Evolutionary conservation across 2,888 invertebrate species (phyloP), one percentile per base, ranked within the genome.

Genomic region (Drosophila flavopinicola): DNA sequence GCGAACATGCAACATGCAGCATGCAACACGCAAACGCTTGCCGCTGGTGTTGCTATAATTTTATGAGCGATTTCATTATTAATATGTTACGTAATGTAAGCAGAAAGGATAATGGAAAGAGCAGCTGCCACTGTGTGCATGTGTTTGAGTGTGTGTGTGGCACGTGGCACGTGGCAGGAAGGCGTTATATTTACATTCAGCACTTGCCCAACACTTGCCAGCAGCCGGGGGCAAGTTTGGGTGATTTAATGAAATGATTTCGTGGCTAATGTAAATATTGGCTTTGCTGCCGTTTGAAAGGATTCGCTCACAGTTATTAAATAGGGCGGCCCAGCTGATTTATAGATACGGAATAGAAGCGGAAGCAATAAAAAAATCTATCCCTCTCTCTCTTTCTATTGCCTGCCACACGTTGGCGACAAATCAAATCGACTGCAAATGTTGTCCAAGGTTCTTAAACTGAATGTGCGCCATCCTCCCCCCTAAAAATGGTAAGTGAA

Each of bases 111-210:
- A 56, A 66, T 25, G 42, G 51, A 15, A 17, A 17, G 20, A 6
- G 37, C 59, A 61, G 48, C 30, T 23, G 41, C 17, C 20, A 56
- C 20, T 20, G 20, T 20, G 2, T 3, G 4, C 20, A 4, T 20
- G n/a, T n/a, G n/a, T n/a, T n/a, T n/a, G n/a, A n/a, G n/a, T n/a
- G n/a, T n/a, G n/a, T n/a, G n/a, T 24, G 64, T 20, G 59, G 59
- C 72, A 68, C 53, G 68, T 54, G 78, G 61, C 87, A 79, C 80
- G 88, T 85, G 87, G 70, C 89, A 83, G 90, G 89, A 89, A 89
- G 89, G 89, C 89, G 89, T 89, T 89, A 85, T 89, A 88, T 89
- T 89, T 89, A 90, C 90, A 85, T 60, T 59, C 61, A 68, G 58
- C 67, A 64, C 57, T 65, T 56, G 60, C 60, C 67, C 61, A 52